Evolutionary conservation across 2,888 invertebrate species (phyloP), one percentile per base, ranked within the genome.

Genomic region (Pomacea canaliculata): DNA sequence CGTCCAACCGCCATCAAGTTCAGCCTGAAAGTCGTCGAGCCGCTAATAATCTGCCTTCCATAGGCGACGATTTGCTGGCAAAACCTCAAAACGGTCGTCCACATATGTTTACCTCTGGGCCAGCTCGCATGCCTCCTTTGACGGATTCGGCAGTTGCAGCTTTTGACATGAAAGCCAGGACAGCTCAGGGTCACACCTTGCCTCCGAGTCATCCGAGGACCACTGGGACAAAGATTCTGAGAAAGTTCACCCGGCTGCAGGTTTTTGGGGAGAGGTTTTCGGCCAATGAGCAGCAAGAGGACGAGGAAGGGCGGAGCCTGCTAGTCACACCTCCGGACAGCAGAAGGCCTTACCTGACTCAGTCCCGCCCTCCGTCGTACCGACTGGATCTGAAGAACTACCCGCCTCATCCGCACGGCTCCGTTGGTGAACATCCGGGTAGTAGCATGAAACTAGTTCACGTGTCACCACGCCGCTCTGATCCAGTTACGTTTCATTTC

Each of bases 301-400:
- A 60, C 12, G 37, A 8, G 10, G 51, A 18, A 8, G 51, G 73
- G 37, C 16, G n/a, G 13, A 18, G 16, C 13, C 19, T 59, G 68
- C n/a, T 19, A 8, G 60, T 59, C n/a, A 59, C 9, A 13, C 9
- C 62, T 18, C 37, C 3, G 27, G 23, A 18, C 46, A 59, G 49
- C 59, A 68, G 51, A 49, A 68, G 13, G 27, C 74, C 62, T 0
- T 76, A 78, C 66, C 46, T 72, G 59, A 72, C 78, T 0, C 70
- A 75, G 60, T 75, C 68, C 65, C 68, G 72, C n/a, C 76, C 78
- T 10, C 78, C 78, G 16, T 56, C 75, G 27, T 78, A 76, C 69
- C 74, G 70, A 51, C 73, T 78, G 70, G 78, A 78, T 70, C 48
- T 78, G 72, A 71, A 66, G 70, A 78, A 76, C 49, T 78, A 78